A percentile compares a stretch with the other conserved stretches of the same genome.
Conservation (phyloP, 2,113 vertebrate species). For the Mustela nigripes region DNA sequence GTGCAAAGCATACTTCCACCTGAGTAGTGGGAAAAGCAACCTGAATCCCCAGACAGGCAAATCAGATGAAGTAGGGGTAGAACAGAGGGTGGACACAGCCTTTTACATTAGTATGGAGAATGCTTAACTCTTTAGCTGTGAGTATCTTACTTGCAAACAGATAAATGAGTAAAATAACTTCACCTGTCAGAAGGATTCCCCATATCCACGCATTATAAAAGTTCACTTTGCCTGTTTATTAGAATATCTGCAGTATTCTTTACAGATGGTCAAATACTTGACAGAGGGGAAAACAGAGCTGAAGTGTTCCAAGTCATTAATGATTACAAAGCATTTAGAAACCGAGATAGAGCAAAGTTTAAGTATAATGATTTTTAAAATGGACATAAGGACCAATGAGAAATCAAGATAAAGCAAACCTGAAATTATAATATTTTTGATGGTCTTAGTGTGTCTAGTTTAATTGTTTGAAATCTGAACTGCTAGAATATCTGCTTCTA, state of each 20-base stretch:
- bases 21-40: background rate
- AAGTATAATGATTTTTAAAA: slow-evolving; percentile 57
- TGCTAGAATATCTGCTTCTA: slow-evolving; percentile 20
- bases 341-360: slow-evolving; percentile 58
- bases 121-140: background rate
- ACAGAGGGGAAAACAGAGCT: slow-evolving; percentile 51
- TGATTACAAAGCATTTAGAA: slow-evolving; percentile 59
- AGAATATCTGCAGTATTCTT: slow-evolving; percentile 23
- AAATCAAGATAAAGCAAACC: slow-evolving; percentile 51
- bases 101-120: background rate
- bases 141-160: background rate
- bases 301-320: slow-evolving; percentile 23
- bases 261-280: slow-evolving; percentile 28
- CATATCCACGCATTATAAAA: background rate
- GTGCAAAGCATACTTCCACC: slow-evolving; percentile 8
- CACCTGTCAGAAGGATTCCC: background rate
- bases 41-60: background rate
- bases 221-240: background rate
- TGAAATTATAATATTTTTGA: slow-evolving; percentile 35
- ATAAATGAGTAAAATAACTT: background rate
- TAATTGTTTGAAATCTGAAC: slow-evolving; percentile 48
- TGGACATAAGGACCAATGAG: slow-evolving; percentile 10
- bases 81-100: background rate
- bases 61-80: background rate
- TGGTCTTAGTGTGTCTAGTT: background rate